Evolutionary conservation across 1,140 invertebrate species (phyloP).

Genomic region (Alviniconcha marisindica): DNA sequence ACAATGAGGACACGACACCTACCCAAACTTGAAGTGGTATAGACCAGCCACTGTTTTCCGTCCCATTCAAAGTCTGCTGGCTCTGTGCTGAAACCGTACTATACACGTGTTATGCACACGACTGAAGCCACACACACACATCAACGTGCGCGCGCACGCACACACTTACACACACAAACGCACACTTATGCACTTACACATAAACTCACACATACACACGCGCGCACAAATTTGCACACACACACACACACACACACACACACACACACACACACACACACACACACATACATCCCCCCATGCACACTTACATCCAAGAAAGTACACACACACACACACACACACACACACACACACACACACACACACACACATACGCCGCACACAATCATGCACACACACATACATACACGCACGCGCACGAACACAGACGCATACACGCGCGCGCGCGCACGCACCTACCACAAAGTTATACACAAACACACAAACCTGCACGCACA

Average conservation of each 20-base stretch:
- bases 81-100: too few relatives aligned
- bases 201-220: too few relatives aligned
- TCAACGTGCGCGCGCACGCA: not conserved
- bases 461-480: not conserved
- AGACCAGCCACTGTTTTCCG: too few relatives aligned
- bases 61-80: too few relatives aligned
- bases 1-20: too few relatives aligned
- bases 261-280: not conserved
- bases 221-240: not conserved
- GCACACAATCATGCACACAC: not conserved
- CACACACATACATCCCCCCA: not conserved
- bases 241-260: not conserved
- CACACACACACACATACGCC: not conserved
- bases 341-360: not conserved
- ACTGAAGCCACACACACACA: not conserved
- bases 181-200: too few relatives aligned
- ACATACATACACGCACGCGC: not conserved
- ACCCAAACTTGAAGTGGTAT: too few relatives aligned
- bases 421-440: not conserved
- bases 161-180: not conserved
- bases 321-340: constrained; percentile 21
- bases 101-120: too few relatives aligned
- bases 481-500: not conserved
- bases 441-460: not conserved
- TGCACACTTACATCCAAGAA: constrained; percentile 14